Evolutionary conservation across 92 coral and sea anemone genomes (phyloP).

Genomic region (Anthopleura xanthogrammica): DNA sequence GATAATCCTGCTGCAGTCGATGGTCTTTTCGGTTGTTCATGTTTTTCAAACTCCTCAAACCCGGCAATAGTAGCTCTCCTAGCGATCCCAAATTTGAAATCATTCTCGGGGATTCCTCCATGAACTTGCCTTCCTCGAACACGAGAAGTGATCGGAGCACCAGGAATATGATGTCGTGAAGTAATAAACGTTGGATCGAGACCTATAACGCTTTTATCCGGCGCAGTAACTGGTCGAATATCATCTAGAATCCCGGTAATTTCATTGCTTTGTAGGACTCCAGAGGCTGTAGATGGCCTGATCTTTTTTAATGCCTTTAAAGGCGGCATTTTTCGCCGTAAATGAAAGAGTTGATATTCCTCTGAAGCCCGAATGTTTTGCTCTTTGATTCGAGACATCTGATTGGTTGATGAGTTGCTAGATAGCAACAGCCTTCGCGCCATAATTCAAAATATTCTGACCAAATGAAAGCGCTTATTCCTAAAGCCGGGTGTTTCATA

Average conservation of each 20-base stretch:
- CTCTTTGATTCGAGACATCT: constrained; percentile 44
- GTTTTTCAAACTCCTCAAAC: constrained; percentile 73
- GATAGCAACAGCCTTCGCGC: constrained; percentile 53
- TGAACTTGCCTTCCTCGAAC: constrained; percentile 92
- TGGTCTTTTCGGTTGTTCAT: constrained; percentile 88
- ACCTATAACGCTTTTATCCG: constrained; percentile 82
- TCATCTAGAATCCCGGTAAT: constrained; percentile 83
- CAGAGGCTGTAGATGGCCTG: constrained; percentile 96
- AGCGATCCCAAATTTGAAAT: constrained; percentile 76
- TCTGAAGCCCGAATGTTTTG: constrained; percentile 42
- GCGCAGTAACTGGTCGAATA: constrained; percentile 87
- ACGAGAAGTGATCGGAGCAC: constrained; percentile 76
- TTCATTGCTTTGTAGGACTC: constrained; percentile 85
- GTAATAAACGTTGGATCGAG: constrained; percentile 98
- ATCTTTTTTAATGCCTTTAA: constrained; percentile 63
- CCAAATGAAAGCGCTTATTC: too few relatives aligned
- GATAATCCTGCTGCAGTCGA: constrained; percentile 80
- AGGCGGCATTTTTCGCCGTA: constrained; percentile 83
- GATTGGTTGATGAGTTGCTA: constrained; percentile 75
- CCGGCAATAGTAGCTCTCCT: constrained; percentile 96
- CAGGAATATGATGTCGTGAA: constrained; percentile 98
- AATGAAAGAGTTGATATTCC: constrained; percentile 41
- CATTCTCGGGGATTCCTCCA: constrained; percentile 94
- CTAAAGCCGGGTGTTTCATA: too few relatives aligned
- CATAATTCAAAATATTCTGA: constrained; percentile 13